phyloP scores from a whole-genome alignment of 2,888 invertebrate genomes.

The Eutolmus rufibarbis region DNA sequence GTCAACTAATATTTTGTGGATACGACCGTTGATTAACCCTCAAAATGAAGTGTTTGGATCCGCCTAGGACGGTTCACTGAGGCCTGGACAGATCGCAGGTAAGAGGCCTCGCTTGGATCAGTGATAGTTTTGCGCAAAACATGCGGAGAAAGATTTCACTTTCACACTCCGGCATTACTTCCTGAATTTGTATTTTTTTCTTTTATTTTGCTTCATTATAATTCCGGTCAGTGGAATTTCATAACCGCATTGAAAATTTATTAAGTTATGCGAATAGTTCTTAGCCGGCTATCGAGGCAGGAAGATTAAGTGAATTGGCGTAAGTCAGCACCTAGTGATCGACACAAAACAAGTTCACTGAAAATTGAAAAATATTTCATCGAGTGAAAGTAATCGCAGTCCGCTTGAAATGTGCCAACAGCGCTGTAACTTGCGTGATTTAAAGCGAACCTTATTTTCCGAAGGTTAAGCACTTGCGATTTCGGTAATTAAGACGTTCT shows the following conservation, averaged over 20 bases:
- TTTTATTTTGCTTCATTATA: not conserved
- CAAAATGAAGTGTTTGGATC: not conserved
- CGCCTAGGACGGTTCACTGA: slow-evolving; percentile 3
- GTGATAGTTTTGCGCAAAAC: not conserved
- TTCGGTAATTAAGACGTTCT: not conserved
- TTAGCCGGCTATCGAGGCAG: not conserved
- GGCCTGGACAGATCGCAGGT: not conserved
- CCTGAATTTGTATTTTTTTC: not conserved
- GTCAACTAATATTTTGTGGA: not conserved
- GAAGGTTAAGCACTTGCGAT: not conserved
- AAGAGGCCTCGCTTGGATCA: not conserved
- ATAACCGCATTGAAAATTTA: not conserved
- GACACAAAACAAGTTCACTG: not conserved
- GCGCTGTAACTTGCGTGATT: not conserved
- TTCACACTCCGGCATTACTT: not conserved
- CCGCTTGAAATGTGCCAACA: not conserved
- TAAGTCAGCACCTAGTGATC: not conserved
- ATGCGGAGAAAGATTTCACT: slow-evolving; percentile 16
- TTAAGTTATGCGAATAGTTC: not conserved
- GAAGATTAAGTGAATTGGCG: not conserved
- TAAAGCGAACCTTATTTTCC: not conserved
- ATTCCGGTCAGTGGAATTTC: not conserved
- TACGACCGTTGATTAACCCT: not conserved
- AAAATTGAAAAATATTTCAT: not conserved
- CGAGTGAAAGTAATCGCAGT: not conserved